Evolutionary conservation across 2,797 vertebrate species (phyloP).

Genomic region (Myotis vivesi): DNA sequence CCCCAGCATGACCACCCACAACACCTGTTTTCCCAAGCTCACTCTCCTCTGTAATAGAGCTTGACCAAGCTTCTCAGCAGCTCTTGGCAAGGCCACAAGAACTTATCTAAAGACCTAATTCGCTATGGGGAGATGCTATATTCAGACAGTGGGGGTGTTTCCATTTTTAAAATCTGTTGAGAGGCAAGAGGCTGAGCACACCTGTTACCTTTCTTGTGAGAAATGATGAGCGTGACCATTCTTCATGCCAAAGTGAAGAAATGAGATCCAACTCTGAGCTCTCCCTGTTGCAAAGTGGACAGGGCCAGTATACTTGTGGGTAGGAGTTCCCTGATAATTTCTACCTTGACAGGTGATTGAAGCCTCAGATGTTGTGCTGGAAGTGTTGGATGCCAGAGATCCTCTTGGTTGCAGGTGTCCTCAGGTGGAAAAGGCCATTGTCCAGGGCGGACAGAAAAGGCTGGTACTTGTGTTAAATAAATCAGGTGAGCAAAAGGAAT

Average conservation of each 20-base stretch:
- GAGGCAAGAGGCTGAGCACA: background rate
- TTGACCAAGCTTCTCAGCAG: background rate
- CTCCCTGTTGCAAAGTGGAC: background rate
- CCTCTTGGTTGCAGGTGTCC: constrained; percentile 94
- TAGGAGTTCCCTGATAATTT: background rate
- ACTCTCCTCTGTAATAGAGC: background rate
- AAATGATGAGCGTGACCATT: background rate
- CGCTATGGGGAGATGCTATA: background rate
- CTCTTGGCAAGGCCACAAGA: background rate
- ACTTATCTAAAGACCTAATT: background rate
- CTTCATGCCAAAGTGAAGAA: constrained; percentile 27
- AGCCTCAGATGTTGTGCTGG: constrained; percentile 91
- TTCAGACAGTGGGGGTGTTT: background rate
- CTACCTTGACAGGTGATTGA: constrained; percentile 89
- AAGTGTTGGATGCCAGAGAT: constrained; percentile 96
- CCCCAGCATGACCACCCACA: background rate
- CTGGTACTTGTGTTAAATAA: constrained; percentile 94
- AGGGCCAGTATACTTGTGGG: background rate
- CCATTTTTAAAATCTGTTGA: background rate
- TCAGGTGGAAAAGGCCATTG: constrained; percentile 91
- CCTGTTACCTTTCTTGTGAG: background rate
- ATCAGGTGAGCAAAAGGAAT: constrained; percentile 87
- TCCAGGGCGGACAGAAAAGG: constrained; percentile 88
- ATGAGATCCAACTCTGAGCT: constrained; percentile 50
- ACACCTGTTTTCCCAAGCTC: background rate